A percentile compares a stretch with the other conserved stretches of the same genome.
Conservation (phyloP, 2,113 vertebrate species). For the Strix uralensis region DNA sequence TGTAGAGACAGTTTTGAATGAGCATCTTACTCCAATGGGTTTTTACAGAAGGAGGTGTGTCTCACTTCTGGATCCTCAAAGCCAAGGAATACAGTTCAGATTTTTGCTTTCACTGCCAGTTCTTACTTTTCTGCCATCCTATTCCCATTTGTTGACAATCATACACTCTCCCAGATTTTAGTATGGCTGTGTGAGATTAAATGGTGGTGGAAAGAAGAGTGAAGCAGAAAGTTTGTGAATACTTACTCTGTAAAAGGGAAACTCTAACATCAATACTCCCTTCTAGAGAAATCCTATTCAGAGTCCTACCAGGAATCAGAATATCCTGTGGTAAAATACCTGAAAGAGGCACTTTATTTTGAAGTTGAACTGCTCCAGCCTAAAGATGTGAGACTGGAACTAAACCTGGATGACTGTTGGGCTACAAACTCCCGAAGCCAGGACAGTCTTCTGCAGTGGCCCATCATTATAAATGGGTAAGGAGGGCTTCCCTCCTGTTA, state of each 20-base stretch:
- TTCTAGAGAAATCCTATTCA: conserved; percentile 52
- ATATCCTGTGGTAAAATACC: conserved; percentile 67
- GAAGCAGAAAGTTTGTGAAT: background rate
- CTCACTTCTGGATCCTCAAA: background rate
- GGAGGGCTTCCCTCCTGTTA: background rate
- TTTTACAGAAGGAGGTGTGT: background rate
- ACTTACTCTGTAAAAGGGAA: background rate
- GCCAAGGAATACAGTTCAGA: background rate
- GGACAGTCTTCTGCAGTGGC: conserved; percentile 50
- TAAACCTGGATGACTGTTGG: conserved; percentile 68
- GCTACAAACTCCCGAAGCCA: conserved; percentile 36
- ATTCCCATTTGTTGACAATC: background rate
- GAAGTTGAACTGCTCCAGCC: conserved; percentile 64
- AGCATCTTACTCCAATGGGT: background rate
- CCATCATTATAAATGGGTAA: conserved; percentile 58
- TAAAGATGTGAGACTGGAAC: conserved; percentile 56
- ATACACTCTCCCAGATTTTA: background rate
- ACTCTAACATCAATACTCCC: background rate
- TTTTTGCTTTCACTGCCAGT: background rate
- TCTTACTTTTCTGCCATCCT: background rate
- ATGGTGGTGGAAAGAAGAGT: background rate
- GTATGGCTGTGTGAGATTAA: background rate
- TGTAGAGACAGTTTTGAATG: background rate
- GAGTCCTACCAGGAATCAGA: conserved; percentile 42
- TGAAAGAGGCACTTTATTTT: conserved; percentile 69